Evolutionary conservation across 2,113 vertebrate species (phyloP).

Genomic region (Bubalus kerabau): DNA sequence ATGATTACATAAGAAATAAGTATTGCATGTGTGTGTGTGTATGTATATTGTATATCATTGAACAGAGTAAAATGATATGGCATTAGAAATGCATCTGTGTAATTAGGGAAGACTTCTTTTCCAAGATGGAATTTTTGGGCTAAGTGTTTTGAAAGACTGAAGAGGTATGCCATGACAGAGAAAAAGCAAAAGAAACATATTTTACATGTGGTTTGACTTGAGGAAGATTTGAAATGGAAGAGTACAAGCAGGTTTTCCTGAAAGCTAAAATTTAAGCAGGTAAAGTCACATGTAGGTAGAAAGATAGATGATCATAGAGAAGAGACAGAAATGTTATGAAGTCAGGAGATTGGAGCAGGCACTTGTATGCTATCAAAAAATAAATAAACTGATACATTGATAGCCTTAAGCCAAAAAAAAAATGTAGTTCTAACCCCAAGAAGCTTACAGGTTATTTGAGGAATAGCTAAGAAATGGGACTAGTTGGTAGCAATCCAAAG

Average conservation of each 20-base stretch:
- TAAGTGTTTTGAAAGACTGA: neutral
- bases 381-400: neutral
- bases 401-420: neutral
- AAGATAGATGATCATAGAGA: neutral
- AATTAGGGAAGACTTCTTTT: neutral
- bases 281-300: neutral
- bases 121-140: neutral
- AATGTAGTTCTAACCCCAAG: neutral
- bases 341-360: neutral
- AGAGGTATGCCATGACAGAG: neutral
- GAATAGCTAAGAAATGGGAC: neutral
- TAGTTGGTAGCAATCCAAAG: neutral
- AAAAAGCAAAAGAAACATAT: neutral
- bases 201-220: neutral
- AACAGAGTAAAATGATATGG: neutral
- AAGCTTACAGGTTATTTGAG: neutral
- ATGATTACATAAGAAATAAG: neutral
- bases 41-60: neutral
- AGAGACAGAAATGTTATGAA: constrained; percentile 8
- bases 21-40: neutral
- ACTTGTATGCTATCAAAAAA: neutral
- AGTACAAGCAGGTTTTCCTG: neutral
- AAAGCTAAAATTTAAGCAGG: neutral
- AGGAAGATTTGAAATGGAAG: neutral
- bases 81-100: neutral